Base-by-base conservation (phyloP, 2,113 vertebrate genomes). In the Seriola dumerili region DNA sequence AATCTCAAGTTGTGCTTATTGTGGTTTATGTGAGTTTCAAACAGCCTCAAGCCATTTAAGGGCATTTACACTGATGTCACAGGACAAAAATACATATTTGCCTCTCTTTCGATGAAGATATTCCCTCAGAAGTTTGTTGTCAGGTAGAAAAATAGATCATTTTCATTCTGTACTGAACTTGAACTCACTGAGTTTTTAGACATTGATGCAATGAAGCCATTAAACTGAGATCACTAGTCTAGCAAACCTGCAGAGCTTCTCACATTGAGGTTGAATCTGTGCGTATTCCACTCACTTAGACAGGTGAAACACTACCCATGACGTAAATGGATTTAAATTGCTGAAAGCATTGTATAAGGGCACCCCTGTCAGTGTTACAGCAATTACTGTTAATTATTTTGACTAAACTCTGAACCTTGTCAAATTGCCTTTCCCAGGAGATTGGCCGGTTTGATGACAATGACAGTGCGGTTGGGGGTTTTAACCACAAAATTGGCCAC, bases 401-500 rank as follows among this genome's bases (percentile, higher is more conserved):
- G 69, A 84, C 76, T 58, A 34, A 85, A 71, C 71, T 81, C 71
- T 72, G 67, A 40, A 63, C 67, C 78, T 63, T 9, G 9, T 87
- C 77, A 75, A 90, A 86, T 80, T 77, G n/a, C 72, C n/a, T 83
- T 85, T 65, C 74, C 34, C 66, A 66, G 89, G 85, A 90, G 46
- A 89, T 89, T 36, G 93, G 91, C 54, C 95, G 95, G 93, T 96
- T 96, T 44, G 96, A 96, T 92, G 94, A 96, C 86, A 94, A 92
- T 85, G 92, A 91, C 74, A 94, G 95, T 90, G 91, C 88, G 67
- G 91, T 95, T 58, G 80, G 94, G 94, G 34, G 67, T 96, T 89
- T 90, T 96, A 68, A 87, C 96, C 68, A 96, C 96, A 72, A 94
- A 95, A 86, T 93, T 96, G 92, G 95, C 96, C 78, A 94, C 95